Evolutionary conservation across 2,797 vertebrate species (phyloP).

Genomic region (Enteromius mattozi): DNA sequence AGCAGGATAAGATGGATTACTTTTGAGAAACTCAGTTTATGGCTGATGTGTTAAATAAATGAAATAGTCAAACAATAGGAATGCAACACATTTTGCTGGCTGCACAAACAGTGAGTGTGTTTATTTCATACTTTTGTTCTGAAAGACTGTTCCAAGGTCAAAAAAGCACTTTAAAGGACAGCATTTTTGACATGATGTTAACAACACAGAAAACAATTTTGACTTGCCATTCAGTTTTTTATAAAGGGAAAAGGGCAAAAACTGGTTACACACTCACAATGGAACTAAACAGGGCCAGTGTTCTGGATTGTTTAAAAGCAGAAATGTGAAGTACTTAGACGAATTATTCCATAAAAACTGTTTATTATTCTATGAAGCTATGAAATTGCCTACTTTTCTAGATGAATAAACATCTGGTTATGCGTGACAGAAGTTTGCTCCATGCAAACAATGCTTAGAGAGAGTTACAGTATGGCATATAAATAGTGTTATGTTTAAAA

Average conservation of each 20-base stretch:
- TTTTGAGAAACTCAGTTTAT: conserved; percentile 3
- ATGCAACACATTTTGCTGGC: conserved; percentile 4
- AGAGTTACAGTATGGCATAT: neutral
- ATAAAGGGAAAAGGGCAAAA: neutral
- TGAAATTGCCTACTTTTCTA: conserved; percentile 12
- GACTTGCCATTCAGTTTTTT: neutral
- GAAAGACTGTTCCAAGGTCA: conserved; percentile 4
- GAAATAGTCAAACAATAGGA: conserved; percentile 24
- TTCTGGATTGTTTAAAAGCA: conserved; percentile 12
- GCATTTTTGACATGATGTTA: conserved; percentile 8
- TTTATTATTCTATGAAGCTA: conserved; percentile 18
- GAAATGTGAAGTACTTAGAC: conserved; percentile 23
- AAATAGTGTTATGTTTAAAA: conserved; percentile 7
- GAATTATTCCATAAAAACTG: conserved; percentile 22
- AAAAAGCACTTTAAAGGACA: neutral
- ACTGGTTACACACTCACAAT: neutral
- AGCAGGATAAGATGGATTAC: conserved; percentile 18
- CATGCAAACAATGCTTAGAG: neutral
- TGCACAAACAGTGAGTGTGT: conserved; percentile 18
- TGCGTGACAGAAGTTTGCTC: conserved; percentile 7
- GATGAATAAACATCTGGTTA: conserved; percentile 33
- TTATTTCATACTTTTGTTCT: conserved; percentile 16
- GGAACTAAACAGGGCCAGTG: conserved; percentile 5
- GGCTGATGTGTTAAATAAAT: conserved; percentile 19
- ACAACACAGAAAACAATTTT: conserved; percentile 1